Conservation (phyloP, 2,797 vertebrate genomes). For the Cephalopachus bancanus region DNA sequence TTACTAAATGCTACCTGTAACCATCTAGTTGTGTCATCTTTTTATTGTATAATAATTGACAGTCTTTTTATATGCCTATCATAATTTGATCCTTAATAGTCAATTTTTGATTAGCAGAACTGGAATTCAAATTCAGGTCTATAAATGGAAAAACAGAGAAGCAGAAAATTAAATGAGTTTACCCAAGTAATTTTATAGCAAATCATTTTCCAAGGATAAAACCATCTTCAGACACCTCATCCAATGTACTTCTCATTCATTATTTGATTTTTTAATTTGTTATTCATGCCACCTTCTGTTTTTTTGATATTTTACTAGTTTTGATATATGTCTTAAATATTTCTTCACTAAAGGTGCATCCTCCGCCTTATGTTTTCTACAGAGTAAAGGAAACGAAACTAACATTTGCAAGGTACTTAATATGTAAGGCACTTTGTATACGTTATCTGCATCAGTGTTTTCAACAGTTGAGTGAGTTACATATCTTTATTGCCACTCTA, state of each 20-base stretch:
- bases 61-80: neutral
- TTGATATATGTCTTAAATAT: neutral
- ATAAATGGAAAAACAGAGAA: conserved; percentile 15
- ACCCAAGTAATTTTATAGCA: neutral
- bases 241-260: neutral
- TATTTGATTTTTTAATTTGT: conserved; percentile 47
- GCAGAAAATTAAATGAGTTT: conserved; percentile 48
- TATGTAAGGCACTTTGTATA: neutral
- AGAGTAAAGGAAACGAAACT: neutral
- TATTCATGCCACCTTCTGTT: conserved; percentile 1
- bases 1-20: neutral
- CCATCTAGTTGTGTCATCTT: neutral
- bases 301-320: conserved; percentile 32
- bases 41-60: neutral
- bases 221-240: neutral
- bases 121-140: conserved; percentile 44
- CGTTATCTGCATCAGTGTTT: neutral
- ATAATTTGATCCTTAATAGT: neutral
- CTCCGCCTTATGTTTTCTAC: neutral
- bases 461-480: neutral
- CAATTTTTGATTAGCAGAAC: neutral
- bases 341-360: conserved; percentile 14
- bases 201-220: conserved; percentile 34
- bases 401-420: neutral
- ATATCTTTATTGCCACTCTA: neutral